phyloP scores from a whole-genome alignment of 2,888 invertebrate species.

The Lissocephala sabroskyi region DNA sequence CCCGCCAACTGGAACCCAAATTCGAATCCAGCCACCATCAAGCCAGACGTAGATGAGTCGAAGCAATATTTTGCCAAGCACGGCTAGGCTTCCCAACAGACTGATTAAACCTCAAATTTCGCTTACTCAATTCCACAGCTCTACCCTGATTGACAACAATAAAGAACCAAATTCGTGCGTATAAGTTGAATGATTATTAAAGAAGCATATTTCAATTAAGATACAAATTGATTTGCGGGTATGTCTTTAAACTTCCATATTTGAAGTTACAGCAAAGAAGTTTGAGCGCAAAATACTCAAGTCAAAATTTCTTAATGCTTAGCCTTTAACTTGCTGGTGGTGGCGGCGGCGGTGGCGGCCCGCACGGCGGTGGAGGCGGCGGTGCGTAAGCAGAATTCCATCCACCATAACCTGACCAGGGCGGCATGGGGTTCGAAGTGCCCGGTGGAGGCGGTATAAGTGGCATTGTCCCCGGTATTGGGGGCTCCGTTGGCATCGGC shows the following conservation, averaged over 20 bases:
- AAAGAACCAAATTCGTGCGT: too few species aligned
- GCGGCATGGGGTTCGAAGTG: conserved; percentile 61
- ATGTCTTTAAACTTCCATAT: background rate
- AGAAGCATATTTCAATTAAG: conserved; percentile 28
- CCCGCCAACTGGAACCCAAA: conserved; percentile 96
- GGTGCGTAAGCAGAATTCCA: conserved; percentile 72
- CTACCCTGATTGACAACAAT: too few species aligned
- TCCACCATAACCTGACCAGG: conserved; percentile 53
- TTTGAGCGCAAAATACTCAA: background rate
- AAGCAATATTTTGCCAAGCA: conserved; percentile 88
- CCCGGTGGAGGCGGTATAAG: conserved; percentile 75
- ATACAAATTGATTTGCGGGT: conserved; percentile 29
- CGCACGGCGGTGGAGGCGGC: conserved; percentile 75
- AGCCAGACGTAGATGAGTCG: conserved; percentile 88
- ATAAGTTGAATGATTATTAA: conserved; percentile 36
- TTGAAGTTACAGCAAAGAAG: background rate
- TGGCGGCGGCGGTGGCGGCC: conserved; percentile 77
- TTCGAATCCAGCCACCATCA: conserved; percentile 86
- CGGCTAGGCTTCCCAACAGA: conserved; percentile 30
- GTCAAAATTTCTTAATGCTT: conserved; percentile 8
- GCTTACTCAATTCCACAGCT: too few species aligned
- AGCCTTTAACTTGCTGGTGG: conserved; percentile 74
- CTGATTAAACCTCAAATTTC: too few species aligned
- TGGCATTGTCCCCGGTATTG: conserved; percentile 71
- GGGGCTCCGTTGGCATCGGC: conserved; percentile 71